Evolutionary conservation across 37 sponge, comb jelly and placozoan genomes (phyloP).

Genomic region (Halichondria panicea): DNA sequence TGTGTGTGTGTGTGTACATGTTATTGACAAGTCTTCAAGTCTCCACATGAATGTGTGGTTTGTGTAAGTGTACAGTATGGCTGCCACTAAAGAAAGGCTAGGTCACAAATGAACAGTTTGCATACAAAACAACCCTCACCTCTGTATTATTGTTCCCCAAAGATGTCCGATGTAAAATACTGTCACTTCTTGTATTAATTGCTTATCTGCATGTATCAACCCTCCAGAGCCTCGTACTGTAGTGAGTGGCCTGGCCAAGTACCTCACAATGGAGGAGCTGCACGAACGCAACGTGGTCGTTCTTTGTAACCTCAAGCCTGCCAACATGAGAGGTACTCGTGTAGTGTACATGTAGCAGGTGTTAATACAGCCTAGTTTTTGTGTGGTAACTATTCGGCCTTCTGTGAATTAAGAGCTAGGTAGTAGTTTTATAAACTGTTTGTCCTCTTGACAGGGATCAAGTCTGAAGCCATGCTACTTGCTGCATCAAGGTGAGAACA

Average conservation of each 20-base stretch:
- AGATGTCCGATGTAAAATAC: no score
- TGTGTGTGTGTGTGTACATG: no score
- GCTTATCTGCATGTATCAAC: no score
- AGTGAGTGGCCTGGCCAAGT: conserved; percentile 89
- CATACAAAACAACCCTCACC: no score
- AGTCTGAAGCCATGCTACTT: conserved; percentile 83
- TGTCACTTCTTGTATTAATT: no score
- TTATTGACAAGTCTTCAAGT: no score
- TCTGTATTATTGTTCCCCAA: no score
- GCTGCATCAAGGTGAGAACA: conserved; percentile 75
- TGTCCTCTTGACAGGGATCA: conserved; percentile 57
- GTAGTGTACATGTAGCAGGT: background rate
- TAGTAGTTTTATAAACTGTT: conserved; percentile 18
- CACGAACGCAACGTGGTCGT: conserved; percentile 63
- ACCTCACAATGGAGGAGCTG: conserved; percentile 69
- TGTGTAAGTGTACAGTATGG: no score
- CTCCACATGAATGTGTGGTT: no score
- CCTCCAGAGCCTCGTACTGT: conserved; percentile 70
- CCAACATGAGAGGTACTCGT: conserved; percentile 78
- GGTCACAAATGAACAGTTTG: no score
- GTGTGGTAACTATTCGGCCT: background rate
- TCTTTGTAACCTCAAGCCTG: conserved; percentile 91
- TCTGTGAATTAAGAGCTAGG: background rate
- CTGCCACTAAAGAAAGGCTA: no score
- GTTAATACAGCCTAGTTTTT: background rate